A percentile compares a stretch with the other conserved stretches of the same genome.
These are phyloP conservation scores for Melanostoma scalare DNA, from an alignment of 2,888 invertebrate genomes.

Conservation along the genomic window DNA sequence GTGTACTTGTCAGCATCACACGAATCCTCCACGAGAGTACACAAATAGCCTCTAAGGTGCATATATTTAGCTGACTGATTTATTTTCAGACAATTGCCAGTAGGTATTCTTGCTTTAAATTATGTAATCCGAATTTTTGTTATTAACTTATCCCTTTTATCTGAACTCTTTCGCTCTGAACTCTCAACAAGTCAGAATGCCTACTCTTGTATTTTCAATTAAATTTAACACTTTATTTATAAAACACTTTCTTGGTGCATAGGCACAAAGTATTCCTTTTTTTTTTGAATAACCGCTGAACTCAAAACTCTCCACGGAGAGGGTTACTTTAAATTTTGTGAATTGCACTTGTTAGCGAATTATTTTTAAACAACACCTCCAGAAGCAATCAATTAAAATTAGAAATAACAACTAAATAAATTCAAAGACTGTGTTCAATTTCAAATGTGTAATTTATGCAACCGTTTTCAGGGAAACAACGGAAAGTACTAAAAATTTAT, in stretches of 20 bases:
- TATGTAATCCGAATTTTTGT: slow-evolving; percentile 62
- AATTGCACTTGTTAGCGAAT: no score
- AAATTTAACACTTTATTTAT: slow-evolving; percentile 29
- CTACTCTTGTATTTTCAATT: slow-evolving; percentile 25
- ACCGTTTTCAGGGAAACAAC: slow-evolving; percentile 67
- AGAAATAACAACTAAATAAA: slow-evolving; percentile 14
- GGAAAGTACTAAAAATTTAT: slow-evolving; percentile 54
- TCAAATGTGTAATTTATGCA: slow-evolving; percentile 47
- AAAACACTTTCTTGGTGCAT: background rate
- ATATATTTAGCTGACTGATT: slow-evolving; percentile 63
- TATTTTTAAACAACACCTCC: slow-evolving; percentile 55
- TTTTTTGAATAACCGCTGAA: background rate
- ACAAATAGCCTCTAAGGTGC: slow-evolving; percentile 61
- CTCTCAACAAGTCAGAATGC: slow-evolving; percentile 30
- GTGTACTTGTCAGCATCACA: slow-evolving; percentile 52
- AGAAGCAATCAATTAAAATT: slow-evolving; percentile 34
- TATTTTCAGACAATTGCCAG: slow-evolving; percentile 61
- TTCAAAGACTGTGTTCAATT: slow-evolving; percentile 21
- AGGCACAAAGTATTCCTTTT: no score
- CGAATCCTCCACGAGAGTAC: slow-evolving; percentile 58
- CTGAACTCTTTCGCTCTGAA: slow-evolving; percentile 24
- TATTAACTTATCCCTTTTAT: slow-evolving; percentile 22
- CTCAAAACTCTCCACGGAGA: background rate
- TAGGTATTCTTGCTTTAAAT: slow-evolving; percentile 33
- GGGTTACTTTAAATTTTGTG: slow-evolving; percentile 2